A percentile compares a stretch with the other conserved stretches of the same genome.
phyloP scores from a whole-genome alignment of 2,888 invertebrate species.

The Oasisia sp. region DNA sequence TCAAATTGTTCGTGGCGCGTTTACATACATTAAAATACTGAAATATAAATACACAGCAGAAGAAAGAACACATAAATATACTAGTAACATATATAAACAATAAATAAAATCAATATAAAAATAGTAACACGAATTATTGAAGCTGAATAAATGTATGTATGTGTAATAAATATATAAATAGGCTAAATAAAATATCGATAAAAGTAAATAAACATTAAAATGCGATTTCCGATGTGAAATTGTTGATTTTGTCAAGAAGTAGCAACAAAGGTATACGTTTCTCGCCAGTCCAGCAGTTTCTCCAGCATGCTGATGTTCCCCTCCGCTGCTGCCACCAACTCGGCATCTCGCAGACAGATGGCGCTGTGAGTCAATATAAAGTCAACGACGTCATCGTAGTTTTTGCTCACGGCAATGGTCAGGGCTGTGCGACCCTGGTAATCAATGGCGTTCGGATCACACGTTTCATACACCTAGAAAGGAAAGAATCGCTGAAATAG shows the following conservation, averaged over 20 bases:
- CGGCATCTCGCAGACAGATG: conserved; percentile 14
- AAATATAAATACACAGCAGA: too few relatives aligned
- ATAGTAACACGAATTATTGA: too few relatives aligned
- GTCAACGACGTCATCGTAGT: neutral
- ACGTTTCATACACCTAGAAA: neutral
- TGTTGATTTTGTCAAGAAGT: neutral
- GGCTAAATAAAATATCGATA: too few relatives aligned
- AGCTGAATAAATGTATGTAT: too few relatives aligned
- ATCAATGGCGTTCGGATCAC: neutral
- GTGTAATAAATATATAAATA: too few relatives aligned
- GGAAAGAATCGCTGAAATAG: neutral
- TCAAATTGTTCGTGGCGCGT: too few relatives aligned
- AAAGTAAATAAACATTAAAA: too few relatives aligned
- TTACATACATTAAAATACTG: too few relatives aligned
- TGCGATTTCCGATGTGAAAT: neutral
- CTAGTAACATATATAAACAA: too few relatives aligned
- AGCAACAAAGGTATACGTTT: neutral
- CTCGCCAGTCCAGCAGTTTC: conserved; percentile 18
- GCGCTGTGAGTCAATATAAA: neutral
- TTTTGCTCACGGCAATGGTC: neutral
- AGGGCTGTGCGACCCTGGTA: conserved; percentile 21
- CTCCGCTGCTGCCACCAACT: neutral
- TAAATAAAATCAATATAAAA: too few relatives aligned
- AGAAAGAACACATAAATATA: too few relatives aligned
- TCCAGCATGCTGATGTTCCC: neutral